These are phyloP conservation scores for Silvanus unidentatus DNA, from an alignment of 2,888 invertebrate genomes.

Conservation along the genomic window DNA sequence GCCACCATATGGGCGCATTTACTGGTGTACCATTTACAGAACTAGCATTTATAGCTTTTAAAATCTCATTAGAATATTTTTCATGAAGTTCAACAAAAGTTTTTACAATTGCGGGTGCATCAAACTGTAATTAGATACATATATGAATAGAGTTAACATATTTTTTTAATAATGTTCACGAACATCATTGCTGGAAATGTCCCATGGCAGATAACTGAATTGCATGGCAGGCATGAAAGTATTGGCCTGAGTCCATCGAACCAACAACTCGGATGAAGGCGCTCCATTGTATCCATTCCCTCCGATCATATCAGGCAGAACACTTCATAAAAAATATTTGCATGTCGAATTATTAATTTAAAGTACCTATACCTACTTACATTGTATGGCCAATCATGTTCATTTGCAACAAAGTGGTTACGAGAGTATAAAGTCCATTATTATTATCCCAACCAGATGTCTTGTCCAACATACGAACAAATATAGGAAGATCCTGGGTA, in stretches of 20 bases:
- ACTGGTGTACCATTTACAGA: constrained; percentile 62
- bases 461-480: constrained; percentile 74
- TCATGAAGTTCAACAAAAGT: constrained; percentile 62
- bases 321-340: constrained; percentile 33
- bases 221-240: constrained; percentile 75
- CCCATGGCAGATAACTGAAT: constrained; percentile 77
- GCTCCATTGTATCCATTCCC: constrained; percentile 46
- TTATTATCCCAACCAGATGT: constrained; percentile 63
- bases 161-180: constrained; percentile 7
- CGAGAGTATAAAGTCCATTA: constrained; percentile 65
- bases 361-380: constrained; percentile 25
- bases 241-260: constrained; percentile 74
- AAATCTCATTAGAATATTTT: constrained; percentile 55
- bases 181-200: constrained; percentile 48
- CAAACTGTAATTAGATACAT: constrained; percentile 28
- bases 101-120: constrained; percentile 59
- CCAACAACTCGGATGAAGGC: constrained; percentile 57
- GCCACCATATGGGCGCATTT: constrained; percentile 83
- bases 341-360: neutral
- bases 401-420: constrained; percentile 64
- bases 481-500: constrained; percentile 64
- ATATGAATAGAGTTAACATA: neutral
- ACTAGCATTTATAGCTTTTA: constrained; percentile 56
- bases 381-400: constrained; percentile 47
- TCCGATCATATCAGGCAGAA: constrained; percentile 76